Base-by-base conservation (phyloP, 1,140 invertebrate species). In the Neodiprion pinetum region DNA sequence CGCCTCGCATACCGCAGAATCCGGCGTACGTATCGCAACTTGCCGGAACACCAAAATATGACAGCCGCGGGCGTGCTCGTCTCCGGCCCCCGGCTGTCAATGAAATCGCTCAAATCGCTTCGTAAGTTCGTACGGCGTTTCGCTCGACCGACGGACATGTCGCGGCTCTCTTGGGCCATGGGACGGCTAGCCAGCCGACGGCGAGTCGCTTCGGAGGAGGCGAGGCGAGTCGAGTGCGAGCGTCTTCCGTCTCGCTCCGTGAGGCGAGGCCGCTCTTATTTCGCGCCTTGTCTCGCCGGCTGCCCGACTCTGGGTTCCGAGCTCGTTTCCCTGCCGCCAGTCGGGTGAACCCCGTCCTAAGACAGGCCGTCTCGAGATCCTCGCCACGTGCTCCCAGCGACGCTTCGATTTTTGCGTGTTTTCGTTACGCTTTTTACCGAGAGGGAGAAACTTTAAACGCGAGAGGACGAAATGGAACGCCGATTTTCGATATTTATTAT, bases 361-460 rank as follows among this genome's bases (percentile, higher is more conserved):
- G 67, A 70, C 48, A 49, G 72, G 72, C 67, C 65, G 70, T 74
- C 76, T 79, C 71, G 75, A 76, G 75, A 75, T 53, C 73, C 72
- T 73, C 72, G 76, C 79, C 80, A 79, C 79, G 79, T 80, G 80
- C 75, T 78, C 65, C 69, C 70, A 50, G 73, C 48, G n/a, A 69
- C 47, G 66, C 17, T 14, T 61, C 48, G 11, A 70, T 23, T 68
- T 69, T 74, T 8, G 11, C 17, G 73, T 23, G 67, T 28, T 21
- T 70, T 14, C 21, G 17, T 17, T 67, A 67, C 48, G 28, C 68
- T 23, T 50, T 49, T 53, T 28, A 69, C 73, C 23, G 67, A 69
- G 69, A 48, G 68, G 40, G 70, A 70, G 65, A 53, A 74, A 70
- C 53, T 69, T 70, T 47, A 70, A 66, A 74, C 50, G 28, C 70